phyloP scores from a whole-genome alignment of 2,888 invertebrate species.

The Chrysina gloriosa region DNA sequence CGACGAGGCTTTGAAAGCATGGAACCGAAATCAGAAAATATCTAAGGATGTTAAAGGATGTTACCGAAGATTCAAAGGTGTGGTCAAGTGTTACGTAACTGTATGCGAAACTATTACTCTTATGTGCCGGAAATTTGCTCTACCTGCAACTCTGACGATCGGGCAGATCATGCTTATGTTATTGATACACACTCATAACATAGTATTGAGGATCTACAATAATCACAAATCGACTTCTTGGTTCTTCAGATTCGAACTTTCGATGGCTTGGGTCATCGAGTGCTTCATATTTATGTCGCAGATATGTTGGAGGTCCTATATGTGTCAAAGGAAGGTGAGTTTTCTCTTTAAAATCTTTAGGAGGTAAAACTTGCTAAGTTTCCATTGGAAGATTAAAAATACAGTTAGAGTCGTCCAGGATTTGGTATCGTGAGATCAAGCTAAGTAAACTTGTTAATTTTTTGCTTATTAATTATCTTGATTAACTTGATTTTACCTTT shows the following conservation, averaged over 20 bases:
- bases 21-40: background rate
- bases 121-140: background rate
- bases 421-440: no score
- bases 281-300: background rate
- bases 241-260: background rate
- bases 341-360: no score
- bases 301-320: background rate
- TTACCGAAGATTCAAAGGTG: background rate
- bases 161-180: background rate
- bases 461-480: no score
- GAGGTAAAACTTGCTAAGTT: no score
- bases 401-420: no score
- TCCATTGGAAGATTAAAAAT: no score
- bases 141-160: background rate
- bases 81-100: background rate
- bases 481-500: no score
- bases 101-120: background rate
- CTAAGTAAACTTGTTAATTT: no score
- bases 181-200: background rate
- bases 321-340: background rate
- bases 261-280: background rate
- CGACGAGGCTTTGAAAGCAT: background rate
- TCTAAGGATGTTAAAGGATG: background rate
- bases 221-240: background rate
- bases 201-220: background rate